Percentiles rank a stretch among this genome's conserved stretches.
These are phyloP conservation scores for Drosophila pseudoobscura DNA, from an alignment of 1,140 invertebrate species.

Conservation along the genomic window DNA sequence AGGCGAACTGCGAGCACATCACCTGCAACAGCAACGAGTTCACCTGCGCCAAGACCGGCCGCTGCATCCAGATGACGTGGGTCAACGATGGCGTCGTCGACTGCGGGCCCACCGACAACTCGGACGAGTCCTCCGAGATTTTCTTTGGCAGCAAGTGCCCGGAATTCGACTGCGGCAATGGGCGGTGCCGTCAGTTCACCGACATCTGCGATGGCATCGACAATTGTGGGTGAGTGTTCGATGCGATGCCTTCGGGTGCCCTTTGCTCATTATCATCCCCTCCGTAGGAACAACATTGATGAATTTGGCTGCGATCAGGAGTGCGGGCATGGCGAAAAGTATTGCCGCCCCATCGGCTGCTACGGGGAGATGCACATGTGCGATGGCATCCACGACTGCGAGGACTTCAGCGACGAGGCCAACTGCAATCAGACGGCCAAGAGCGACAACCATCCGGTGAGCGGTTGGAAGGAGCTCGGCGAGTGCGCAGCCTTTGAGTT, in stretches of 20 bases:
- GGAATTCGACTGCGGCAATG: constrained; percentile 89
- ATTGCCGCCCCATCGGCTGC: constrained; percentile 88
- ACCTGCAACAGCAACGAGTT: constrained; percentile 88
- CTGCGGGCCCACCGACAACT: constrained; percentile 85
- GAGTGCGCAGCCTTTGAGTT: constrained; percentile 85
- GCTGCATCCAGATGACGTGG: constrained; percentile 89
- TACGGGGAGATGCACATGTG: constrained; percentile 88
- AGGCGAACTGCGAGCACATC: constrained; percentile 84
- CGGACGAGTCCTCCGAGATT: constrained; percentile 83
- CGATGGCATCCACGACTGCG: constrained; percentile 90
- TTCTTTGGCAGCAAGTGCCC: constrained; percentile 85
- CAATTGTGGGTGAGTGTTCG: constrained; percentile 87
- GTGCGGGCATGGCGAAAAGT: constrained; percentile 84
- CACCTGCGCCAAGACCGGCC: constrained; percentile 85
- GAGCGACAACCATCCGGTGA: constrained; percentile 73
- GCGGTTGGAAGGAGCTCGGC: constrained; percentile 52
- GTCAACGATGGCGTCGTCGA: constrained; percentile 88
- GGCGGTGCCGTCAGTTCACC: constrained; percentile 88
- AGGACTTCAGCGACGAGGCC: constrained; percentile 89
- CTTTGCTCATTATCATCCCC: not conserved
- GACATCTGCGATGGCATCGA: constrained; percentile 89
- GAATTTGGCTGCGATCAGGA: constrained; percentile 84
- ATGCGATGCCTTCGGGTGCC: not conserved
- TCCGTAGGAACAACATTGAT: constrained; percentile 86
- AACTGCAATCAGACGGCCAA: constrained; percentile 79